Evolutionary conservation across 2,888 invertebrate genomes (phyloP), one percentile per base, ranked within the genome.

Genomic region (Luperina nickerlii): DNA sequence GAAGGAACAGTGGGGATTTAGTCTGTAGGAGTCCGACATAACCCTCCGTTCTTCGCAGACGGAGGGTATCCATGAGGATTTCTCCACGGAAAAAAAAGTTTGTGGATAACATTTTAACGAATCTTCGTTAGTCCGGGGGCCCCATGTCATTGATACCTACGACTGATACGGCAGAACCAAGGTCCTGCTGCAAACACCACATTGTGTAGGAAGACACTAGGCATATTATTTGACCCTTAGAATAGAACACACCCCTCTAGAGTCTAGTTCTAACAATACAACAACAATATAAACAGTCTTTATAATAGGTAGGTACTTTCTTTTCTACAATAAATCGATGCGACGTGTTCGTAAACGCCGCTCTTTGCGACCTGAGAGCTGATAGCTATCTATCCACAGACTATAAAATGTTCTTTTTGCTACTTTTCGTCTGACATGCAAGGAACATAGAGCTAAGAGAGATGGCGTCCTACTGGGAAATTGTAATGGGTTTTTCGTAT

Each of bases 391-490:
- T 82, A 79, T 62, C 20, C 63, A 78, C 67, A 45, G 70, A 74
- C 84, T 45, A 86, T 88, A 84, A 87, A 90, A 87, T 75, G 62
- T 74, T 76, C 13, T 85, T 85, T 88, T 87, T 81, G 80, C 83
- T 85, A 88, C 83, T 89, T 90, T 88, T 83, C 79, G 71, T 76
- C 72, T 73, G 84, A 84, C 89, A 89, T 89, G 88, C 89, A 75
- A 90, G 75, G 73, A 69, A 73, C 84, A 77, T 63, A 79, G 85
- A 89, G 70, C 60, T 51, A 79, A 15, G 66, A 66, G 69, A n/a
- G 32, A 54, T 51, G 13, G 51, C 42, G 45, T 51, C 15, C 15
- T 45, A n/a, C n/a, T 48, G 13, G 11, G 20, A 62, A 48, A 27
- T 48, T 42, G 1, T 45, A n/a, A 24, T 9, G n/a, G 4, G 4